phyloP scores from a whole-genome alignment of 2,888 invertebrate species.

The Drosophila yooni region DNA sequence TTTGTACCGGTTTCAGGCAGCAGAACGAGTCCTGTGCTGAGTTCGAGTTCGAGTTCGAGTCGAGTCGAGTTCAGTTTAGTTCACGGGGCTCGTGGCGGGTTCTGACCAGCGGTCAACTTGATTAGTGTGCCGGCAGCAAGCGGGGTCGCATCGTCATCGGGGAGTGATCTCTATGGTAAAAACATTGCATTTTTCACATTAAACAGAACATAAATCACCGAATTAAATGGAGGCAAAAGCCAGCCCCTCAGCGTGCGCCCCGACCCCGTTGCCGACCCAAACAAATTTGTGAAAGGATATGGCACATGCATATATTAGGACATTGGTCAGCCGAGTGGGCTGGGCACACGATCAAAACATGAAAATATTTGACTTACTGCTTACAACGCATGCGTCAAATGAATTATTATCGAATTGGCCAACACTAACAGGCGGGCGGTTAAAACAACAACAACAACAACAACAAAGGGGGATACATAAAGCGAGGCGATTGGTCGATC shows the following conservation, averaged over 20 bases:
- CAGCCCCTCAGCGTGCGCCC: slow-evolving; percentile 41
- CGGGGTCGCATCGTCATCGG: slow-evolving; percentile 64
- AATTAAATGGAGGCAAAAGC: slow-evolving; percentile 71
- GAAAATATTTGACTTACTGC: slow-evolving; percentile 82
- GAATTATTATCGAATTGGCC: slow-evolving; percentile 74
- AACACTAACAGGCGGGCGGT: slow-evolving; percentile 6
- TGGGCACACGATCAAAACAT: slow-evolving; percentile 82
- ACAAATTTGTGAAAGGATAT: slow-evolving; percentile 57
- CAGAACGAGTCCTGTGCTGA: not conserved
- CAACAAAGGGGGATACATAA: not conserved
- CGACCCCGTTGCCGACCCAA: slow-evolving; percentile 38
- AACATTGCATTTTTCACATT: slow-evolving; percentile 81
- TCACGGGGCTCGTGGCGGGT: slow-evolving; percentile 18
- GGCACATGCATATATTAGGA: slow-evolving; percentile 28
- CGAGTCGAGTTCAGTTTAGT: slow-evolving; percentile 7
- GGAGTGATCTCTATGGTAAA: slow-evolving; percentile 84
- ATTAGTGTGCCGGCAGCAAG: slow-evolving; percentile 71
- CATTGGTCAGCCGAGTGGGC: slow-evolving; percentile 63
- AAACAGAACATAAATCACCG: slow-evolving; percentile 84
- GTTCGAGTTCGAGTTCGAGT: slow-evolving; percentile 11
- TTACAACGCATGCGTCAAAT: slow-evolving; percentile 64
- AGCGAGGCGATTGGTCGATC: slow-evolving; percentile 33
- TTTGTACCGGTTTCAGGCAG: slow-evolving; percentile 59
- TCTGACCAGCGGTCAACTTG: slow-evolving; percentile 82
- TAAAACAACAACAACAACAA: not conserved